Base-by-base conservation (phyloP, 1,140 invertebrate species). In the Metaphire vulgaris region DNA sequence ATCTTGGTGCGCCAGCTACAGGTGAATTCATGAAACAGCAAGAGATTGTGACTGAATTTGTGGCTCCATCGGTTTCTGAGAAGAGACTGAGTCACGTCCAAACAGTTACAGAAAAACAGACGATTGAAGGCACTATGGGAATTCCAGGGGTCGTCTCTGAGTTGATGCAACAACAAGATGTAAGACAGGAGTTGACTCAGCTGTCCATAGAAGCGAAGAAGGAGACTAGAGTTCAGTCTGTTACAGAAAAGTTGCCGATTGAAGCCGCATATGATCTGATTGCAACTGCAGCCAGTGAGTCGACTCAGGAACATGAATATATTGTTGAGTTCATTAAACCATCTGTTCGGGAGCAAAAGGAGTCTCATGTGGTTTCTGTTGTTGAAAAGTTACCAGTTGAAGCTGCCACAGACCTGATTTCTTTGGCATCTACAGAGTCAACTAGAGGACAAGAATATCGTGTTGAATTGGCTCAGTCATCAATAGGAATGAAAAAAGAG, bases 191-290 rank as follows among this genome's bases (percentile, higher is more conserved):
- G 69, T 71, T 32, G 21, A 56, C 70, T 14, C 70, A 72, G 33
- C 70, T 31, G 33, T 32, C 70, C 12, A 31, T 72, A 30, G 70
- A 72, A n/a, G 70, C 21, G 2, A 72, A 72, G 32, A 72, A 72
- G 26, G 70, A 72, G 70, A 32, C 70, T 31, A 26, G n/a, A 14
- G 70, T 33, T 12, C 26, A 26, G n/a, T 32, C 70, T 32, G 33
- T 72, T 2, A 32, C 16, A 12, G 70, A 72, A 31, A 26, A 32
- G 15, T 29, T 32, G 15, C 16, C 70, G 2, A 14, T 32, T 72
- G 70, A 72, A 33, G 70, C n/a, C 12, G 70, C 70, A 30, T 2
- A 72, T 14, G 26, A 72, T 21, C 70, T 72, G 15, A 72, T 72
- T 72, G 70, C 30, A 72, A 12, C n/a, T 29, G 70, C 70, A 14